phyloP scores from a whole-genome alignment of 2,113 vertebrate genomes.

The Pongo pygmaeus region DNA sequence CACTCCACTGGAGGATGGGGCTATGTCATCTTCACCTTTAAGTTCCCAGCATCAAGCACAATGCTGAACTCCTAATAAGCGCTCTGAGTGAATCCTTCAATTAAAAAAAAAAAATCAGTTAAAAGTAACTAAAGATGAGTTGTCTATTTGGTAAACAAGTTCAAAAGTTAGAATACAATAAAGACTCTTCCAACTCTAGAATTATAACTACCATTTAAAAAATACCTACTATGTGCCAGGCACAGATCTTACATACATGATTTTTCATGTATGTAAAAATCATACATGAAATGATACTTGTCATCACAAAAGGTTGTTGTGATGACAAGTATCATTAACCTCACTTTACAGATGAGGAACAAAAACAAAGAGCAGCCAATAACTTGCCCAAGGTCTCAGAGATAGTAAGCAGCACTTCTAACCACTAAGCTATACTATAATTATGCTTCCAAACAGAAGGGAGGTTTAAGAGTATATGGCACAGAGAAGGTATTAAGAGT shows the following conservation, averaged over 20 bases:
- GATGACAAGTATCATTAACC: background rate
- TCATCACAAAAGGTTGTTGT: background rate
- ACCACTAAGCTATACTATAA: background rate
- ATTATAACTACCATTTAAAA: background rate
- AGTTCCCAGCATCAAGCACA: background rate
- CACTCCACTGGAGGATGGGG: background rate
- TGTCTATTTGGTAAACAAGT: background rate
- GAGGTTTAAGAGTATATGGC: background rate
- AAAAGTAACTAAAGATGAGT: background rate
- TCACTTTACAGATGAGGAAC: background rate
- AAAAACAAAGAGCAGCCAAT: background rate
- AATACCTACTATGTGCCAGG: background rate
- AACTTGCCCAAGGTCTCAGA: background rate
- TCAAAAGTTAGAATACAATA: background rate
- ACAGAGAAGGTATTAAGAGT: background rate
- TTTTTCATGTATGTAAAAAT: background rate
- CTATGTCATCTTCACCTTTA: background rate
- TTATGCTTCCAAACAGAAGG: background rate
- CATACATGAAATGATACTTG: too few relatives aligned
- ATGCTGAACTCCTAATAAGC: background rate
- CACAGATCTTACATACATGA: background rate
- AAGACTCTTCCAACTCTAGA: background rate
- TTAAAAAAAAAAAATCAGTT: background rate
- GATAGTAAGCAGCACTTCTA: background rate
- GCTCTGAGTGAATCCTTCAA: background rate